phyloP scores from a whole-genome alignment of 1,140 invertebrate species.

The Drosophila azteca region DNA sequence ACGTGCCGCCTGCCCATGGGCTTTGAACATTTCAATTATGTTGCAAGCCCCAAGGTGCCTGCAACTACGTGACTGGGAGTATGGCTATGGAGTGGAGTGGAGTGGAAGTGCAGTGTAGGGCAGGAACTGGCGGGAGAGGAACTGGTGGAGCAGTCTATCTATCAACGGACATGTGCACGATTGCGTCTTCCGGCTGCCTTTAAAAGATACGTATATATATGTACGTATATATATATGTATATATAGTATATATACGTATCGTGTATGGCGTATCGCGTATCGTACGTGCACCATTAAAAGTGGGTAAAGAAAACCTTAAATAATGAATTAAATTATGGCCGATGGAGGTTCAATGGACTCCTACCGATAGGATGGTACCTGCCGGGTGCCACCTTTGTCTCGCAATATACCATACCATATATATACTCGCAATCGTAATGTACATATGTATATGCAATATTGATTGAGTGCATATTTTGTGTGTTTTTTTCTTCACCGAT shows the following conservation, averaged over 20 bases:
- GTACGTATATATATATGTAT: background rate
- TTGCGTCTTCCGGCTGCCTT: conserved; percentile 28
- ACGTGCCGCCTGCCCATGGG: no score
- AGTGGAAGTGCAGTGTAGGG: no score
- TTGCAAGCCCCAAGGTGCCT: no score
- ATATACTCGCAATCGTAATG: no score
- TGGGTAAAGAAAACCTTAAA: conserved; percentile 12
- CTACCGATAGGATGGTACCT: no score
- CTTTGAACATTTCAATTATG: conserved; percentile 46
- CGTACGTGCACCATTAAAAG: conserved; percentile 6
- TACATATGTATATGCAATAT: no score
- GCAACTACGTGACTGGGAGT: conserved; percentile 19
- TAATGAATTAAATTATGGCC: conserved; percentile 34
- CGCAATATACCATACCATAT: no score
- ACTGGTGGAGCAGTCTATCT: background rate
- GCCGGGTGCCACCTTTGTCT: no score
- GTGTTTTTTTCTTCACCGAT: no score
- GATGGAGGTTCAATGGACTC: conserved; percentile 36
- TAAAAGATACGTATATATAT: background rate
- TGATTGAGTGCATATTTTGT: no score
- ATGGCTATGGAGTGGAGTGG: no score
- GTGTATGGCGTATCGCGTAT: background rate
- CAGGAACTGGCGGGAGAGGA: no score
- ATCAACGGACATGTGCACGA: conserved; percentile 20
- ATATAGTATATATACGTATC: background rate